Percentiles rank a stretch among this genome's conserved stretches.
These are phyloP conservation scores for Perognathus longimembris DNA, from an alignment of 2,113 vertebrate genomes.

Conservation along the genomic window DNA sequence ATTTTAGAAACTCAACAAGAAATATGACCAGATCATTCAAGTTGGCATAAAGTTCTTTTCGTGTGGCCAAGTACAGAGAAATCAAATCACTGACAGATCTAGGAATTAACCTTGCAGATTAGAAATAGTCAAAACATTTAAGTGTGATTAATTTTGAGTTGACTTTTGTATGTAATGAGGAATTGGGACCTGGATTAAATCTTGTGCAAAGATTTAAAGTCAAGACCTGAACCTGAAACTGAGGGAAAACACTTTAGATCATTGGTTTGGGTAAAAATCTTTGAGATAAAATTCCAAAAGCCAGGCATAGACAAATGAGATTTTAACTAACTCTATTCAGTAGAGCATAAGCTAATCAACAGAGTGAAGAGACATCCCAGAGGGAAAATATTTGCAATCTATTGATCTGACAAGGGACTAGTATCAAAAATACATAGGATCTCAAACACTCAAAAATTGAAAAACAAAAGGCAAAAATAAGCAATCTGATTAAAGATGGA, in stretches of 20 bases:
- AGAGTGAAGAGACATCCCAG: not conserved
- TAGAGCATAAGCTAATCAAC: not conserved
- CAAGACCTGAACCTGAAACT: no score
- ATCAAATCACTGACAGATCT: not conserved
- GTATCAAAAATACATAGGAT: not conserved
- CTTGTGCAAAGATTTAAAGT: not conserved
- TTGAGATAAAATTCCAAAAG: not conserved
- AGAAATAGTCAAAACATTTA: not conserved
- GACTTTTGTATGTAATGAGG: not conserved
- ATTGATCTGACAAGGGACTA: not conserved
- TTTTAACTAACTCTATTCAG: not conserved
- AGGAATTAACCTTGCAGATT: slow-evolving; percentile 14
- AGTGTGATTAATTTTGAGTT: not conserved
- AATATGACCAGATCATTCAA: not conserved
- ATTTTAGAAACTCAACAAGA: not conserved
- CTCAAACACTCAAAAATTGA: not conserved
- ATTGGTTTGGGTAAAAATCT: not conserved
- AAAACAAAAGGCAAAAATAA: not conserved
- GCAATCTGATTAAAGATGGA: not conserved
- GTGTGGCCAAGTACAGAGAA: not conserved
- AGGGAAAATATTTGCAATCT: not conserved
- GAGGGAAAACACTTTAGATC: not conserved
- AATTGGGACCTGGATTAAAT: not conserved
- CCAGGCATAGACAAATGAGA: not conserved
- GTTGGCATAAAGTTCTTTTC: not conserved